Percentiles rank a stretch among this genome's conserved stretches.
These are phyloP conservation scores for Progne subis DNA, from an alignment of 2,113 vertebrate genomes.

Conservation along the genomic window DNA sequence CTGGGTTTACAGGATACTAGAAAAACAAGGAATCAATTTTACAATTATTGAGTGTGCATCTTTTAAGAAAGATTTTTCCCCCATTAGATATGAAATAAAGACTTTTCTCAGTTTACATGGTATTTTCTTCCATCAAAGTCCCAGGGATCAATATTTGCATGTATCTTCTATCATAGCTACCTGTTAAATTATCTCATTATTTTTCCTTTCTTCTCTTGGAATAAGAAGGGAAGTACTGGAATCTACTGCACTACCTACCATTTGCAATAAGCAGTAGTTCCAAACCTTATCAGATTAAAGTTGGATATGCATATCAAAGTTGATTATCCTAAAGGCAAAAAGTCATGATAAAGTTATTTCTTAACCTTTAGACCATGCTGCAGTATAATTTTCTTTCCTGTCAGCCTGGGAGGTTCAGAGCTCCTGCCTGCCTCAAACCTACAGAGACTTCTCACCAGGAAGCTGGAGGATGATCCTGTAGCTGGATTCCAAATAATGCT, in stretches of 20 bases:
- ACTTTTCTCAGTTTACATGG: background rate
- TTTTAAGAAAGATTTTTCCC: background rate
- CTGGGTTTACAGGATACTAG: background rate
- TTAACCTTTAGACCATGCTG: background rate
- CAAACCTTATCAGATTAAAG: background rate
- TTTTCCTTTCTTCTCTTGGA: background rate
- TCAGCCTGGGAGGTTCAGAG: background rate
- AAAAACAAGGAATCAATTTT: background rate
- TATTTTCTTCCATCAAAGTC: background rate
- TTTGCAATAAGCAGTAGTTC: background rate
- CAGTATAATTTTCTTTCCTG: background rate
- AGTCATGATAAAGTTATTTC: background rate
- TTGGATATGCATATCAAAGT: background rate
- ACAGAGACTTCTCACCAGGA: background rate
- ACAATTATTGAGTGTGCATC: background rate
- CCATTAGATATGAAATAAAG: background rate
- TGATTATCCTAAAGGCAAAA: background rate
- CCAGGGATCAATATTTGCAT: background rate
- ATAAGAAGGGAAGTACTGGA: background rate
- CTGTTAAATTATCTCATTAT: background rate
- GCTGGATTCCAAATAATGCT: background rate
- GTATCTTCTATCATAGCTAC: background rate
- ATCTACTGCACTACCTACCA: background rate
- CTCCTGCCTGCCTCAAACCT: background rate
- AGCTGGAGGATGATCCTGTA: background rate